Base-by-base conservation (phyloP, 2,888 invertebrate genomes). In the Apodemia zela region DNA sequence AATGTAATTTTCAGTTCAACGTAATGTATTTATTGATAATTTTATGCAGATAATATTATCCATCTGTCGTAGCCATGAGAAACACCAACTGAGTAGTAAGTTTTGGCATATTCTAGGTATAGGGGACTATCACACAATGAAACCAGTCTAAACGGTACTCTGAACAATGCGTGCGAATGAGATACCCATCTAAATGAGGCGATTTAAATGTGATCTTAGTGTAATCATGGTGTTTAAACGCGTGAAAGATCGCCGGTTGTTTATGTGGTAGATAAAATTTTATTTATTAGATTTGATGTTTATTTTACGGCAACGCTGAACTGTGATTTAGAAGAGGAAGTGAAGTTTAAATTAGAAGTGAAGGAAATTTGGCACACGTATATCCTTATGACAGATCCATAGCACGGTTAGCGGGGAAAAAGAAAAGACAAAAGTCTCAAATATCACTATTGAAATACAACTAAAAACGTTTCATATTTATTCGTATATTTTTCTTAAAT, bases 141-240 rank as follows among this genome's bases (percentile, higher is more conserved):
- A 38, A 38, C 38, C 58, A 58, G 62, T 58, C 62, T 29, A 58
- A 62, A 69, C 68, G 69, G 68, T 66, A 71, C 68, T 47, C 47
- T 35, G 65, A 74, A 78, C 79, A 78, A 78, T 79, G 76, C 77
- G 71, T 75, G 78, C 74, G 75, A 74, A 75, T 33, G 33, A 66
- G 75, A 78, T 78, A 72, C 64, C 51, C 66, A 79, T 79, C 79
- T 78, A 73, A 82, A 82, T 82, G 80, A 81, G 78, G 70, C 74
- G 72, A 70, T 77, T 75, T 75, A 74, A 76, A 77, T 76, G 75
- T 77, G 75, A 73, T 76, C 71, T 71, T 72, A 75, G 74, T 71
- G 74, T 71, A 72, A 71, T 73, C 72, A 73, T 71, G 63, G 68
- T 65, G 65, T 62, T 65, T 68, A 69, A 70, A 72, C 70, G 68